phyloP scores from a whole-genome alignment of 2,888 invertebrate genomes.

The Elaeidobius kamerunicus region DNA sequence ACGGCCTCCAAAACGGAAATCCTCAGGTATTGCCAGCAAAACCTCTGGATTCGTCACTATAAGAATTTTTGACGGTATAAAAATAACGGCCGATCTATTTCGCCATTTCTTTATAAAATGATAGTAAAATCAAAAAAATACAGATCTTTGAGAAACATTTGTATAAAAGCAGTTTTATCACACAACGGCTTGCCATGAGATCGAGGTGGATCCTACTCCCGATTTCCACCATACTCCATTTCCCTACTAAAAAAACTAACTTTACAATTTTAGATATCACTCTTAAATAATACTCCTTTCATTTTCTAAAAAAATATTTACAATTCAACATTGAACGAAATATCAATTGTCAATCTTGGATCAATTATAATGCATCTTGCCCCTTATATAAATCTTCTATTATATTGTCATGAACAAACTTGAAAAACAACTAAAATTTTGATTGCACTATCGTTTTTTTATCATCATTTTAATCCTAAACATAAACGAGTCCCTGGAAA shows the following conservation, averaged over 20 bases:
- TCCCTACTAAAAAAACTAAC: slow-evolving; percentile 37
- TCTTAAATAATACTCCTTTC: slow-evolving; percentile 43
- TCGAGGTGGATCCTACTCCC: slow-evolving; percentile 41
- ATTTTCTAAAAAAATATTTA: slow-evolving; percentile 34
- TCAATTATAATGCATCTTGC: slow-evolving; percentile 38
- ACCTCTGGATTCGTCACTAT: no score
- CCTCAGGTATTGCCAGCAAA: no score
- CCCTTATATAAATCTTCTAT: slow-evolving; percentile 34
- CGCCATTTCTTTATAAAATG: no score
- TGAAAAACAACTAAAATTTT: slow-evolving; percentile 15
- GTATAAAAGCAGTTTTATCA: slow-evolving; percentile 50
- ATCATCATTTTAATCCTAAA: slow-evolving; percentile 33
- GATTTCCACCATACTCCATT: slow-evolving; percentile 27
- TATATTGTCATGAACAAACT: slow-evolving; percentile 46
- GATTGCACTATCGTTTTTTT: slow-evolving; percentile 33
- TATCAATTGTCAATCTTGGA: slow-evolving; percentile 13
- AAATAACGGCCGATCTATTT: no score
- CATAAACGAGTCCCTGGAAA: slow-evolving; percentile 25
- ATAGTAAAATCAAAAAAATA: slow-evolving; percentile 30
- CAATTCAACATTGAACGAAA: slow-evolving; percentile 31
- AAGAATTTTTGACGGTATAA: no score
- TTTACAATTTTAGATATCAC: slow-evolving; percentile 42
- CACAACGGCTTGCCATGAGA: slow-evolving; percentile 48
- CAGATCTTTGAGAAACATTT: slow-evolving; percentile 46
- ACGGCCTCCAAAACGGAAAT: no score